Evolutionary conservation across 2,888 invertebrate genomes (phyloP).

Genomic region (Drosophila niveifrons): DNA sequence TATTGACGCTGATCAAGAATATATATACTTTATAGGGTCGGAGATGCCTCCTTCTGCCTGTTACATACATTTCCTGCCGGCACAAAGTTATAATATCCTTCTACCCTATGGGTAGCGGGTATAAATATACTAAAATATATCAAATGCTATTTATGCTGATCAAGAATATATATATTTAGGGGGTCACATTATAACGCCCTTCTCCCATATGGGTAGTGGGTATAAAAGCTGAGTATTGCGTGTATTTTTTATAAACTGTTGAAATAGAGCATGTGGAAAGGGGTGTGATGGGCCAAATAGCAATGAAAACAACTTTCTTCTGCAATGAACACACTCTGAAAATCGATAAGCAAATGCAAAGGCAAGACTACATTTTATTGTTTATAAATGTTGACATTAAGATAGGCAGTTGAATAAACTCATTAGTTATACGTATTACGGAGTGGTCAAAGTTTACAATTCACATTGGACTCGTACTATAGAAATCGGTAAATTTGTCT

Average conservation of each 20-base stretch:
- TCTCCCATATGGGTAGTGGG: too few relatives aligned
- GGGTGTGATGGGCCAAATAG: not conserved
- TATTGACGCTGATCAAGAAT: too few relatives aligned
- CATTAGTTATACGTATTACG: constrained; percentile 25
- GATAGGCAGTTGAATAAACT: constrained; percentile 41
- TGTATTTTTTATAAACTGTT: not conserved
- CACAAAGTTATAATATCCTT: too few relatives aligned
- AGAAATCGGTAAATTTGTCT: not conserved
- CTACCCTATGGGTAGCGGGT: too few relatives aligned
- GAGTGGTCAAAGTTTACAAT: constrained; percentile 19
- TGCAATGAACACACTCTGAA: not conserved
- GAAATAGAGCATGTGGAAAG: not conserved
- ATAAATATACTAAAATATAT: too few relatives aligned
- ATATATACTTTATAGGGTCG: too few relatives aligned
- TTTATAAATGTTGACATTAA: not conserved
- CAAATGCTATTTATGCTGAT: too few relatives aligned
- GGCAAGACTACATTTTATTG: not conserved
- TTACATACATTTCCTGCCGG: too few relatives aligned
- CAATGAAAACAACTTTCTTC: not conserved
- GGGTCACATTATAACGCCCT: too few relatives aligned
- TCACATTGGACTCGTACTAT: not conserved
- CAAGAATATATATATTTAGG: too few relatives aligned
- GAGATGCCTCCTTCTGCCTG: too few relatives aligned
- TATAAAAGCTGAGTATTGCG: not conserved
- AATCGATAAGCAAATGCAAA: not conserved